Evolutionary conservation across 2,113 vertebrate species (phyloP).

Genomic region (Amblyopsis rosae): DNA sequence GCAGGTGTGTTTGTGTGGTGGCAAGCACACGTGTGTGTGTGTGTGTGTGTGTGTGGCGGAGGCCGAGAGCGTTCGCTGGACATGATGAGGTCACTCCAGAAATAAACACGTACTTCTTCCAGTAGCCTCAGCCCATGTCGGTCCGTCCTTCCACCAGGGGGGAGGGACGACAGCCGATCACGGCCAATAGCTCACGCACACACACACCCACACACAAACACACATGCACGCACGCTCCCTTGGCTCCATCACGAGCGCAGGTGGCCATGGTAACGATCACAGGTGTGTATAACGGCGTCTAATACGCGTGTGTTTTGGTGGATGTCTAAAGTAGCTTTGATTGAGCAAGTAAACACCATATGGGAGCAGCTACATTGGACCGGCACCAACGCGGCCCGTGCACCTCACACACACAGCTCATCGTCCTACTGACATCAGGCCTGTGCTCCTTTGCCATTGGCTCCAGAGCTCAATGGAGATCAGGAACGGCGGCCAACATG

Average conservation of each 20-base stretch:
- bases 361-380: slow-evolving; percentile 61
- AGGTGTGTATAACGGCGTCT: slow-evolving; percentile 53
- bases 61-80: slow-evolving; percentile 37
- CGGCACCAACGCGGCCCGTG: slow-evolving; percentile 42
- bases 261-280: slow-evolving; percentile 59
- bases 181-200: slow-evolving; percentile 21
- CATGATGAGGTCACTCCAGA: slow-evolving; percentile 53
- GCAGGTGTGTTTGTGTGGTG: background rate
- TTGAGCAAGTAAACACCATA: slow-evolving; percentile 72
- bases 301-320: slow-evolving; percentile 19
- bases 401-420: slow-evolving; percentile 13
- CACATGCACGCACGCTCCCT: slow-evolving; percentile 17
- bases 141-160: slow-evolving; percentile 17
- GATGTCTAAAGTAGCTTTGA: slow-evolving; percentile 59
- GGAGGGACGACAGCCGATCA: slow-evolving; percentile 21
- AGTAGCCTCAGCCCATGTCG: slow-evolving; percentile 51
- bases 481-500: slow-evolving; percentile 29
- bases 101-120: slow-evolving; percentile 43
- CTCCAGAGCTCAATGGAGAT: slow-evolving; percentile 32
- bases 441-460: slow-evolving; percentile 52
- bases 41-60: slow-evolving; percentile 15
- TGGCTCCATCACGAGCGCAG: slow-evolving; percentile 60
- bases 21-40: too few species aligned
- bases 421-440: slow-evolving; percentile 51
- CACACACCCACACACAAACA: slow-evolving; percentile 16